Evolutionary conservation across 2,113 vertebrate species (phyloP), one percentile per base, ranked within the genome.

Genomic region (Pseudolaguvia tuberculata): DNA sequence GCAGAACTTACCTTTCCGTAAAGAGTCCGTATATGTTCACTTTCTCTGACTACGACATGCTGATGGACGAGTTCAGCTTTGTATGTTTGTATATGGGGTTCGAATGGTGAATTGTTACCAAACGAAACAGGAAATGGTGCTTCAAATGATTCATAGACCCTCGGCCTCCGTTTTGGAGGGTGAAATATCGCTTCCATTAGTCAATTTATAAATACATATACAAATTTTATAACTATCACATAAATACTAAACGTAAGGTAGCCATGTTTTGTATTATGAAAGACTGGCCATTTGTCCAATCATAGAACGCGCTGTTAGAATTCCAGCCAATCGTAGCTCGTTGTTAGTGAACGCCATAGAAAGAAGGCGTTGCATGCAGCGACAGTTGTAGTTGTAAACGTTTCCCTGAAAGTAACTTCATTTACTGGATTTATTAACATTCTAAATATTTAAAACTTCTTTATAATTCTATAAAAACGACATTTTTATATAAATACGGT

Each of bases 51-150:
- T 21, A 96, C 68, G 4, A 98, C 91, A 0, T 89, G 87, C 70
- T 91, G 91, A 83, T 93, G 91, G 23, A 95, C 55, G 42, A 98
- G 84, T 53, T 97, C 93, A 4, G 93, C 95, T 27, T 71, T 85
- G 85, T 89, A 93, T 0, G 92, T 56, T 3, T 57, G 77, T 82
- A 86, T 89, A 70, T 86, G 85, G 56, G 83, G 87, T 23, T 76
- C 70, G 9, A 45, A 27, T 35, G 52, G 65, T 13, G 63, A 51
- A 31, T 72, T 75, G 52, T 80, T 80, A 73, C 62, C 29, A 66
- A 75, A 0, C 10, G 76, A 84, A 68, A 95, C 82, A 0, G 94
- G 96, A 69, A 96, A 87, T 1, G 95, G 92, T 17, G 90, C 89
- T 50, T 89, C 85, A 0, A 91, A 94, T 0, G 81, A 80, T 78